These are phyloP conservation scores for Chesias legatella DNA, from an alignment of 2,888 invertebrate species.

Conservation along the genomic window DNA sequence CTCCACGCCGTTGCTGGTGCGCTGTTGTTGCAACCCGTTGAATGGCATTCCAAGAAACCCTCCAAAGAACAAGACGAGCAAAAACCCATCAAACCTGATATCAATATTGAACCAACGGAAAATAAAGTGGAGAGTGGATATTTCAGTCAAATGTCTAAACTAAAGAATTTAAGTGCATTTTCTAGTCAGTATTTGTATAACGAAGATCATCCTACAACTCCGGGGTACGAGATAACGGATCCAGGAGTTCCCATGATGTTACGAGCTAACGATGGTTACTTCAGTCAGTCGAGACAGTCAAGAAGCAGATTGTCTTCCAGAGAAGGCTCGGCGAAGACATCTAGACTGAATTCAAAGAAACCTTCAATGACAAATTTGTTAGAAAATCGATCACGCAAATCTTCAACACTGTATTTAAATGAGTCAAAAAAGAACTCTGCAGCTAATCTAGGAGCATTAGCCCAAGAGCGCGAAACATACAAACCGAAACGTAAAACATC, in stretches of 20 bases:
- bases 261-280: constrained; percentile 82
- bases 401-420: constrained; percentile 68
- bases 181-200: constrained; percentile 84
- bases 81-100: constrained; percentile 41
- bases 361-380: constrained; percentile 70
- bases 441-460: constrained; percentile 57
- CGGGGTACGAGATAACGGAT: constrained; percentile 84
- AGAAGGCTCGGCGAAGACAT: constrained; percentile 66
- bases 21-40: constrained; percentile 86
- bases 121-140: constrained; percentile 61
- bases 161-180: constrained; percentile 70
- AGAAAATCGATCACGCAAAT: constrained; percentile 68
- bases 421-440: constrained; percentile 75
- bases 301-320: constrained; percentile 61
- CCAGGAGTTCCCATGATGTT: constrained; percentile 85
- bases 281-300: constrained; percentile 74
- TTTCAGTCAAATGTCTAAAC: constrained; percentile 60
- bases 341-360: constrained; percentile 69
- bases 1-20: constrained; percentile 85
- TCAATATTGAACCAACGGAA: constrained; percentile 25
- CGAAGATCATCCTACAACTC: constrained; percentile 81
- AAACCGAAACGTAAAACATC: constrained; percentile 70
- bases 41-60: constrained; percentile 83
- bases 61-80: constrained; percentile 47
- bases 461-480: constrained; percentile 54